Conservation (phyloP, 2,888 invertebrate species). For the Gymnosoma rotundatum region DNA sequence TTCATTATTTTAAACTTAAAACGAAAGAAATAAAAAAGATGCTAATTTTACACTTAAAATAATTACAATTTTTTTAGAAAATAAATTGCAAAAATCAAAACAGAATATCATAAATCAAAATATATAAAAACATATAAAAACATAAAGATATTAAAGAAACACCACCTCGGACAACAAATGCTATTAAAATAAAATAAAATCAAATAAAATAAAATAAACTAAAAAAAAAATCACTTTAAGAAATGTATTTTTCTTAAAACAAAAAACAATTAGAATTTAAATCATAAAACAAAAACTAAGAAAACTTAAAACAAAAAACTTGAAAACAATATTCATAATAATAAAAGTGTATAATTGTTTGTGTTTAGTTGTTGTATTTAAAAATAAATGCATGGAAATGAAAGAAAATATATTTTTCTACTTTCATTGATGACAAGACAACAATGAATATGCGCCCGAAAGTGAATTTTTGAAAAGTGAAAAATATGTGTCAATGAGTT, state of each 20-base stretch:
- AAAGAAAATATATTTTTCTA: background rate
- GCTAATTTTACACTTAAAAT: conserved; percentile 2
- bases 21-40: background rate
- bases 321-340: background rate
- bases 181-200: no score
- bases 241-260: background rate
- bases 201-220: no score
- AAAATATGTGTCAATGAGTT: conserved; percentile 40
- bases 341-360: conserved; percentile 21
- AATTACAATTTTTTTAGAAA: background rate
- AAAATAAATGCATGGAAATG: conserved; percentile 51
- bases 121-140: no score
- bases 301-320: background rate
- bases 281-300: conserved; percentile 1
- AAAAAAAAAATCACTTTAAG: background rate
- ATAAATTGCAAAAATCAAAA: conserved; percentile 20
- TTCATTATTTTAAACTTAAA: background rate
- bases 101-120: conserved; percentile 36
- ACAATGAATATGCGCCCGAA: conserved; percentile 12
- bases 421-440: conserved; percentile 29
- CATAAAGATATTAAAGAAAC: no score
- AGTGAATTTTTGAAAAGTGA: conserved; percentile 5
- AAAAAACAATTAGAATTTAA: conserved; percentile 13
- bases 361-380: conserved; percentile 9
- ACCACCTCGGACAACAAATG: no score